Base-by-base conservation (phyloP, 30 jellyfish, hydroid and myxozoan genomes). In the Phacellophora camtschatica region DNA sequence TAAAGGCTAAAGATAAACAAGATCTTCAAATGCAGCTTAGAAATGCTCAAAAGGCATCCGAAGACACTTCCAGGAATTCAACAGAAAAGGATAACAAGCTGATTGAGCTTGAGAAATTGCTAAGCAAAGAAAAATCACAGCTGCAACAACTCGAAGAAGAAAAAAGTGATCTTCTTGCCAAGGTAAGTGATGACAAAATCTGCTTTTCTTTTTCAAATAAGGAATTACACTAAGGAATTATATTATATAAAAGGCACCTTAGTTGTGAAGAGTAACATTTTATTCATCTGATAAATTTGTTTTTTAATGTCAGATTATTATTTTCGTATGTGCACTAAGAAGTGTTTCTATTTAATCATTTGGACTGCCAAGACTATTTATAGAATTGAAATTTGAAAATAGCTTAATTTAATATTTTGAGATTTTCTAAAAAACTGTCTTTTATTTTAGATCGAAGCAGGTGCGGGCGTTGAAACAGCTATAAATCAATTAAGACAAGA, bases 401-500 rank as follows among this genome's bases (percentile, higher is more conserved):
- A n/a, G n/a, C n/a, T n/a, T n/a, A n/a, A n/a, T n/a, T n/a, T n/a
- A n/a, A n/a, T n/a, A n/a, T n/a, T n/a, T n/a, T n/a, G 6, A 31
- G 12, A 67, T 16, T 28, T 70, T 32, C 24, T 15, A 4, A 15
- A 4, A 42, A 16, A 31, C 31, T 37, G 31, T 28, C 18, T 32
- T 42, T 74, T 36, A 9, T 31, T 13, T 23, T 50, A 92, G 98
- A 92, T 92, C 46, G 98, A 92, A 69, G 89, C 97, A 7, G 98
- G 98, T 3, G 94, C 82, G 24, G 98, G 98, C 0, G 90, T 89
- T n/a, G 90, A 92, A 43, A 85, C 98, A 3, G 98, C 95, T 6
- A 92, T 92, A 22, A 95, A 92, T 57, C 98, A 92, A 49, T 81
- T 92, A 20, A 33, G 92, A 16, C 98, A 92, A 48, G 98, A 92